Evolutionary conservation across 2,888 invertebrate genomes (phyloP).

Genomic region (Deilephila elpenor): DNA sequence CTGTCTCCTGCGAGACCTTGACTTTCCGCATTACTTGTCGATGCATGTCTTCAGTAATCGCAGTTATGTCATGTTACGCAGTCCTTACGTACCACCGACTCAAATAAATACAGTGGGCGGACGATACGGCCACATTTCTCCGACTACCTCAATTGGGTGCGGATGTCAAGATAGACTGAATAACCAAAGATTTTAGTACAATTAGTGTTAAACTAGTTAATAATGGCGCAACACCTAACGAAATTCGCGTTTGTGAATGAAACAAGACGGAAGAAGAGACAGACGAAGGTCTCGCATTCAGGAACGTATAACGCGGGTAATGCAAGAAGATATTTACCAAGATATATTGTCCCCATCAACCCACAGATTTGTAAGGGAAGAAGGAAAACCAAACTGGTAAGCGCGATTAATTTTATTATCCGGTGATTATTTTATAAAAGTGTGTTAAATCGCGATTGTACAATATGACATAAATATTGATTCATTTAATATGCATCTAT

Average conservation of each 20-base stretch:
- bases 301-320: neutral
- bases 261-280: neutral
- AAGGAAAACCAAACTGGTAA: neutral
- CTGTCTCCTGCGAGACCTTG: neutral
- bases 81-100: neutral
- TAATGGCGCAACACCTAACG: neutral
- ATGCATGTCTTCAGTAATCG: neutral
- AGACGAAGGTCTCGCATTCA: neutral
- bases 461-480: neutral
- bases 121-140: neutral
- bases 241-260: constrained; percentile 3
- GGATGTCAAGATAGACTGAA: neutral
- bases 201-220: neutral
- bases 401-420: neutral
- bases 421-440: neutral
- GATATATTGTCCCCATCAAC: neutral
- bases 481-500: neutral
- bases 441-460: neutral
- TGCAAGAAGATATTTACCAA: neutral
- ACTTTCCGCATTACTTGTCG: neutral
- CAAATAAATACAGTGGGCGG: neutral
- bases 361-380: neutral
- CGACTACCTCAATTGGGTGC: neutral
- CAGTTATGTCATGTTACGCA: neutral
- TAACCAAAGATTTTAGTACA: neutral